Evolutionary conservation across 2,797 vertebrate genomes (phyloP).

Genomic region (Enteromius anoplus): DNA sequence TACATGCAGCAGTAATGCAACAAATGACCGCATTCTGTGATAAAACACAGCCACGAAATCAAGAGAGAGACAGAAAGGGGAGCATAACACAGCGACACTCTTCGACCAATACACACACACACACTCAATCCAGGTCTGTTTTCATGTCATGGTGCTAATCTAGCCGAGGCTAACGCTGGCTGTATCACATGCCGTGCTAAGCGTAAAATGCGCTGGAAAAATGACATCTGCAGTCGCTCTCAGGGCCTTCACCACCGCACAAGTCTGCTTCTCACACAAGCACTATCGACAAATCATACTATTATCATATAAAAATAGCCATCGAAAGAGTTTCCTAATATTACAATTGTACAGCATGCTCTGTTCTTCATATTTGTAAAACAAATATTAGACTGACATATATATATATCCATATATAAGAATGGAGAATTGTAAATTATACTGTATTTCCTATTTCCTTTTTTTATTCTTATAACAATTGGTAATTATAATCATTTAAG

Average conservation of each 20-base stretch:
- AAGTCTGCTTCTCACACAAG: neutral
- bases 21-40: conserved; percentile 32
- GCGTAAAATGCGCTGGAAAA: conserved; percentile 54
- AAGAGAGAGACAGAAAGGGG: neutral
- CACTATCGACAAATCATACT: neutral
- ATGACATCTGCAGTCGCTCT: conserved; percentile 45
- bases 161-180: conserved; percentile 49
- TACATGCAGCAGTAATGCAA: neutral
- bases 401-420: neutral
- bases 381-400: neutral
- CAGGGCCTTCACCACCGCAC: conserved; percentile 10
- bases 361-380: neutral
- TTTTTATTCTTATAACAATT: neutral
- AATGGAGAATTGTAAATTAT: too few relatives aligned
- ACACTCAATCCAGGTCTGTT: conserved; percentile 39
- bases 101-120: conserved; percentile 34
- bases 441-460: neutral
- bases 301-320: neutral
- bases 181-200: conserved; percentile 55
- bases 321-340: neutral
- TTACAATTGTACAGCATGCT: neutral
- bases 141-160: conserved; percentile 41
- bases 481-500: neutral
- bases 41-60: neutral
- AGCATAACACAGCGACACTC: conserved; percentile 23